Evolutionary conservation across 2,113 vertebrate genomes (phyloP).

Genomic region (Gymnobelideus leadbeateri): DNA sequence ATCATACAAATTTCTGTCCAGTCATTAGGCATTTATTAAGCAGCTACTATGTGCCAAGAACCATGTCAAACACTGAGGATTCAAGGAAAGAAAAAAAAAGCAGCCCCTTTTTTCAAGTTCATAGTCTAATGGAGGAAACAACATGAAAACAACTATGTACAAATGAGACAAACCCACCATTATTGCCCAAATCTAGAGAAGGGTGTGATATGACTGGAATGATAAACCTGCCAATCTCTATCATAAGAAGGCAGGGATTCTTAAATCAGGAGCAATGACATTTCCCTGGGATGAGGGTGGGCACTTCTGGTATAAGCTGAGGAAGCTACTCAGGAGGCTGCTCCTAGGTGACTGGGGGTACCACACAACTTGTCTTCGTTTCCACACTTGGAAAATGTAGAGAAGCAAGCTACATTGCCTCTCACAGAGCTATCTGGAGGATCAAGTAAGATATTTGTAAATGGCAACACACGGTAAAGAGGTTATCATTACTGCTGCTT

Average conservation of each 20-base stretch:
- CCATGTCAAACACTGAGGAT: background rate
- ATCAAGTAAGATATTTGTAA: background rate
- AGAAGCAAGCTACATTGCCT: background rate
- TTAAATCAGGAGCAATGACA: background rate
- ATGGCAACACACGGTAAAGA: background rate
- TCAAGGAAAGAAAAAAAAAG: background rate
- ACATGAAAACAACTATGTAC: background rate
- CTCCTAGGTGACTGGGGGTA: background rate
- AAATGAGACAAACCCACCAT: background rate
- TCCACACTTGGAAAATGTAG: background rate
- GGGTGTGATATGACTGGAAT: background rate
- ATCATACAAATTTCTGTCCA: background rate
- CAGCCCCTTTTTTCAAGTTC: background rate
- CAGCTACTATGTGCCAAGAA: background rate
- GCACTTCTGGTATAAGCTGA: background rate
- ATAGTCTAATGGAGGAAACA: background rate
- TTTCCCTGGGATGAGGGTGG: background rate
- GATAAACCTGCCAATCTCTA: background rate
- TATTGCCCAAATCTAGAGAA: background rate
- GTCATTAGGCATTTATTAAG: background rate
- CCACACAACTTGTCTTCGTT: background rate
- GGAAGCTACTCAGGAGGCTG: background rate
- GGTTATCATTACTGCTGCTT: background rate
- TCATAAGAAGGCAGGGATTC: background rate
- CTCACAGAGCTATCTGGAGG: background rate